Base-by-base conservation (phyloP, 2,797 vertebrate species). In the Echeneis naucrates region DNA sequence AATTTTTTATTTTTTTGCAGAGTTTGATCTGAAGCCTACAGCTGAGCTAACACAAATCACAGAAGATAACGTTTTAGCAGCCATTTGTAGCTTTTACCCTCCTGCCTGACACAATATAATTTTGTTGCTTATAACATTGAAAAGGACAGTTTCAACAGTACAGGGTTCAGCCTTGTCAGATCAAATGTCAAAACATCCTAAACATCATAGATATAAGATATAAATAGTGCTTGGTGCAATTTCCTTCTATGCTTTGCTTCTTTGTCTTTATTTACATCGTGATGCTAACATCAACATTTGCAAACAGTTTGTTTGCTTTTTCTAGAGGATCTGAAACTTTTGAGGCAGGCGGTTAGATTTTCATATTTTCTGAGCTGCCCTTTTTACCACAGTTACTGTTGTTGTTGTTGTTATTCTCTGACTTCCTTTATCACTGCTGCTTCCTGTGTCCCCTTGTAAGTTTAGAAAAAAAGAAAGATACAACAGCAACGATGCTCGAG, bases 401-500 rank as follows among this genome's bases (percentile, higher is more conserved):
- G 65, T 59, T 68, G 70, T 68, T 75, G 65, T 59, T 88, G 68
- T 87, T 81, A 23, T 84, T 80, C 72, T 76, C 66, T 44, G 19
- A 89, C 86, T 87, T 89, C 87, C 86, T 88, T 87, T 80, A 77
- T 76, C 74, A 73, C 75, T 62, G 70, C 72, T 66, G 71, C 77
- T 90, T 91, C 84, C 87, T 87, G 88, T 89, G 85, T 78, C 72
- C 35, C 27, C 51, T 11, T 2, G 13, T 33, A 61, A 33, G 51
- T 62, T 23, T n/a, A n/a, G n/a, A 56, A 58, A 77, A 42, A 42
- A 56, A 58, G 72, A 42, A 42, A 30, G 2, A 13, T 50, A 65
- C 37, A 42, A 14, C 47, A 58, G 62, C 14, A 37, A 21, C 3
- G 5, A 24, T 32, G 59, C 27, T 19, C 3, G 2, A 61, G 30